Percentiles rank a stretch among this genome's conserved stretches.
Evolutionary conservation across 2,797 vertebrate species (phyloP).

Genomic region (Adrianichthys oophorus): DNA sequence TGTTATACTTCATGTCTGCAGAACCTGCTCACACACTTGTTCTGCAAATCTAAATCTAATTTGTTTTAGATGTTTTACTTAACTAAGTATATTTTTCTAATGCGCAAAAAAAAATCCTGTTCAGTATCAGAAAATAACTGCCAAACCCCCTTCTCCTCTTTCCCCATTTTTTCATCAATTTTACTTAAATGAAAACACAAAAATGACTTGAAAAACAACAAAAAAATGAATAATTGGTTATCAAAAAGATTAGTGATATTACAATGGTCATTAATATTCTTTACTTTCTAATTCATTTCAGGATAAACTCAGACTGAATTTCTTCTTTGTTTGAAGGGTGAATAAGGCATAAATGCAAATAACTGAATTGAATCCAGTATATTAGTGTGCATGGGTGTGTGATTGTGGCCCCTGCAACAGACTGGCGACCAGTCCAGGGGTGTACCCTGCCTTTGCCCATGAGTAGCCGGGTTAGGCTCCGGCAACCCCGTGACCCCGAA

Average conservation of each 20-base stretch:
- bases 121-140: constrained; percentile 44
- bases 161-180: too few species aligned
- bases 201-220: too few species aligned
- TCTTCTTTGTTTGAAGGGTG: constrained; percentile 14
- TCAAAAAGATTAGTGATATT: too few species aligned
- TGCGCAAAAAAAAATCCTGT: constrained; percentile 56
- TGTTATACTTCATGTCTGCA: constrained; percentile 1
- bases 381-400: too few species aligned
- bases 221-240: too few species aligned
- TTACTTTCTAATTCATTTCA: constrained; percentile 45
- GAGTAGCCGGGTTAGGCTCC: too few species aligned
- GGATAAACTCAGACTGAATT: constrained; percentile 4
- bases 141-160: constrained; percentile 2
- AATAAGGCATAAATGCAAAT: constrained; percentile 14
- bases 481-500: too few species aligned
- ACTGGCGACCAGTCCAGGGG: too few species aligned
- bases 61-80: constrained; percentile 44
- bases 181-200: too few species aligned
- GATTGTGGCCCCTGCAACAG: too few species aligned
- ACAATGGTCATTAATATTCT: too few species aligned
- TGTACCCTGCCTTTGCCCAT: too few species aligned
- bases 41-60: constrained; percentile 34
- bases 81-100: constrained; percentile 57
- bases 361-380: constrained; percentile 26
- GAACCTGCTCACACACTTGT: constrained; percentile 34